Evolutionary conservation across 2,888 invertebrate species (phyloP).

Genomic region (Mythimna impura): DNA sequence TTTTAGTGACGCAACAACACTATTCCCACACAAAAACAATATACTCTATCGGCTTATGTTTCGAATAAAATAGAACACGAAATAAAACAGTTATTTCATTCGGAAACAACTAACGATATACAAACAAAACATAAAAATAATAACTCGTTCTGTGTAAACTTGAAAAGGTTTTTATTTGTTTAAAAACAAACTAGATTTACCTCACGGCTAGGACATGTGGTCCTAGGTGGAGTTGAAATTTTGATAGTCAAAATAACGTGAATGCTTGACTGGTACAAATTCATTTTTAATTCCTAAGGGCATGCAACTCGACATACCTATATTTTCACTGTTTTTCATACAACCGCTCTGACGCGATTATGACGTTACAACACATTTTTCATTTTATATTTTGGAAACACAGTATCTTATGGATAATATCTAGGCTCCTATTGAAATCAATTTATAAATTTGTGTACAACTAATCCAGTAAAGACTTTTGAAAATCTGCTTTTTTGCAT

Average conservation of each 20-base stretch:
- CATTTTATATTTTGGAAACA: too few relatives aligned
- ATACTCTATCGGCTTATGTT: neutral
- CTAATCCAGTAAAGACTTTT: too few relatives aligned
- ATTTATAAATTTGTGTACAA: too few relatives aligned
- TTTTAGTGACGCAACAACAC: neutral
- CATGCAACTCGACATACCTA: too few relatives aligned
- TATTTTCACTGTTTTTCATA: too few relatives aligned
- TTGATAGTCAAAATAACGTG: neutral
- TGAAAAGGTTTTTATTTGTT: constrained; percentile 4
- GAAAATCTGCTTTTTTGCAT: too few relatives aligned
- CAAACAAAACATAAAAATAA: constrained; percentile 26
- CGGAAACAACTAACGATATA: constrained; percentile 7
- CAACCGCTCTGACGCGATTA: too few relatives aligned
- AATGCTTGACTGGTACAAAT: neutral
- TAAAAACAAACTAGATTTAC: neutral
- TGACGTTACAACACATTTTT: too few relatives aligned
- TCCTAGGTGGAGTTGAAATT: neutral
- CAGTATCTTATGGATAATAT: too few relatives aligned
- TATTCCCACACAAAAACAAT: neutral
- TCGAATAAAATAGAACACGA: too few relatives aligned
- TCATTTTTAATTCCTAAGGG: too few relatives aligned
- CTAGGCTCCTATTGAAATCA: too few relatives aligned
- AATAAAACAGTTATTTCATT: constrained; percentile 11
- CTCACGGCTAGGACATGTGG: neutral
- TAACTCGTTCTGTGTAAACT: constrained; percentile 3